Evolutionary conservation across 2,797 vertebrate genomes (phyloP).

Genomic region (Notolabrus celidotus): DNA sequence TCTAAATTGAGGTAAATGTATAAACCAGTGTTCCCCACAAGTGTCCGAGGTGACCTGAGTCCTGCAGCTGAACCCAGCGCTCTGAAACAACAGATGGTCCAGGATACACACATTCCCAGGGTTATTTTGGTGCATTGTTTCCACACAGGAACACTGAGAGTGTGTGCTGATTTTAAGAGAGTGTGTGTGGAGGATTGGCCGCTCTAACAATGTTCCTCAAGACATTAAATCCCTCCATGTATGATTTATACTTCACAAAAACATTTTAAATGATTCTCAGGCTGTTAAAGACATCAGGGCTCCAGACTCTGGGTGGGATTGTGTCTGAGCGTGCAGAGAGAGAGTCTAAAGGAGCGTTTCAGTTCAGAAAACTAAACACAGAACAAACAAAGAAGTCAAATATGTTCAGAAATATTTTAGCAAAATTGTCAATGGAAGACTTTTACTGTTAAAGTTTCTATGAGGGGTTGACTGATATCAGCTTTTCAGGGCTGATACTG

Average conservation of each 20-base stretch:
- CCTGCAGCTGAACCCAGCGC: background rate
- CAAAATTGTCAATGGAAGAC: too few relatives aligned
- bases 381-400: too few relatives aligned
- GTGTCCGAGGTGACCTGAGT: background rate
- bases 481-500: too few relatives aligned
- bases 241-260: background rate
- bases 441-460: too few relatives aligned
- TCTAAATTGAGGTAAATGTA: conserved; percentile 44
- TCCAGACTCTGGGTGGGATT: too few relatives aligned
- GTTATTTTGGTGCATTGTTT: conserved; percentile 8
- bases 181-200: background rate
- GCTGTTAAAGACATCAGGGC: background rate
- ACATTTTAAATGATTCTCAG: background rate
- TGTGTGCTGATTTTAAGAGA: background rate
- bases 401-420: too few relatives aligned
- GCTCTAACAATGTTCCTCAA: background rate
- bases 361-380: too few relatives aligned
- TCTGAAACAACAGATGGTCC: conserved; percentile 31
- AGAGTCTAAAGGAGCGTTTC: too few relatives aligned
- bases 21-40: background rate
- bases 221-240: background rate
- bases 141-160: conserved; percentile 1
- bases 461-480: too few relatives aligned
- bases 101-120: conserved; percentile 29
- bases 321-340: too few relatives aligned